Conservation (phyloP, 2,888 invertebrate genomes). For the Diarsia rubi region DNA sequence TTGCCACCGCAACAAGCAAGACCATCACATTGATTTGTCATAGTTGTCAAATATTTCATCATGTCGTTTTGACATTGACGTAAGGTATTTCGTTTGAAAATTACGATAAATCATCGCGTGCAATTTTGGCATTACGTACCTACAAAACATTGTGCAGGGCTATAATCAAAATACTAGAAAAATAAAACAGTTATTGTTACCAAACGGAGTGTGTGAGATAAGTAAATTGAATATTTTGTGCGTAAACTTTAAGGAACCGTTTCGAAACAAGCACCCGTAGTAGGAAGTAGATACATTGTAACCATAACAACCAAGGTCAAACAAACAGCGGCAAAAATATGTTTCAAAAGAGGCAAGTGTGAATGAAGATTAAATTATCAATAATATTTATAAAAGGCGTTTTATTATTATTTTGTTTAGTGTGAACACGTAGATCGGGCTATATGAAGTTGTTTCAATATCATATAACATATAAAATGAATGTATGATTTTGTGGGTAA, state of each 20-base stretch:
- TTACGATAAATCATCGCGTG: not conserved
- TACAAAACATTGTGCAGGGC: not conserved
- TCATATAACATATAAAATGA: constrained; percentile 16
- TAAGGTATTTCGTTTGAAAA: constrained; percentile 36
- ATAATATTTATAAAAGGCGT: constrained; percentile 61
- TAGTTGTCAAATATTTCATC: constrained; percentile 25
- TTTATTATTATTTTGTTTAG: constrained; percentile 36
- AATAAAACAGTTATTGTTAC: not conserved
- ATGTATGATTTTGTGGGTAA: constrained; percentile 22
- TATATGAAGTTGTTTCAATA: constrained; percentile 29
- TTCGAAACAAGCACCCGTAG: constrained; percentile 7
- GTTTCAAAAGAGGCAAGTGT: constrained; percentile 88
- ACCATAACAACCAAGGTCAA: constrained; percentile 88
- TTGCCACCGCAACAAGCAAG: constrained; percentile 62
- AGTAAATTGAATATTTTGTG: not conserved
- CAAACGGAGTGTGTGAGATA: not conserved
- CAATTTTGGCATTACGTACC: not conserved
- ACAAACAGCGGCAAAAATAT: constrained; percentile 88
- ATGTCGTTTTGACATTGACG: constrained; percentile 23
- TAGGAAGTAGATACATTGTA: constrained; percentile 55
- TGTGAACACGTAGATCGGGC: constrained; percentile 33
- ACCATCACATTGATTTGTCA: constrained; percentile 41
- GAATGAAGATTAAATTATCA: constrained; percentile 71
- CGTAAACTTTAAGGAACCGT: not conserved
- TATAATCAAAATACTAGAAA: not conserved